Percentiles rank a stretch among this genome's conserved stretches.
These are phyloP conservation scores for Grammomys surdaster DNA, from an alignment of 2,113 vertebrate species.

Conservation along the genomic window DNA sequence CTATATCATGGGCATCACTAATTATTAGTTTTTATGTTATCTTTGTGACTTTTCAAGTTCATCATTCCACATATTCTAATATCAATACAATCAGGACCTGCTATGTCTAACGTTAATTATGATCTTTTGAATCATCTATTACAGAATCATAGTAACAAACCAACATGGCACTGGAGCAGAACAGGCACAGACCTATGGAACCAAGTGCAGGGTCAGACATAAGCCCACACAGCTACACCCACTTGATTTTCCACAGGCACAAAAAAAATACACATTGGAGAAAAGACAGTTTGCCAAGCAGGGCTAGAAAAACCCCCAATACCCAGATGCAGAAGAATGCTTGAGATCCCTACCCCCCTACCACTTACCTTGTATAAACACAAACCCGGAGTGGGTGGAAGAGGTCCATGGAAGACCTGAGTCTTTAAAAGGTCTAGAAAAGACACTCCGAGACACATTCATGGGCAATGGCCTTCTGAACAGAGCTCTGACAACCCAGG, in stretches of 20 bases:
- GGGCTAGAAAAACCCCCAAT: background rate
- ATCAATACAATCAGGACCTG: slow-evolving; percentile 26
- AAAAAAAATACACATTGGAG: background rate
- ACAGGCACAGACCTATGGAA: background rate
- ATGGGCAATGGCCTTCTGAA: background rate
- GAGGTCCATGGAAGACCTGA: background rate
- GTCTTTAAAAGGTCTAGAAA: background rate
- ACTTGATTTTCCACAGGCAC: background rate
- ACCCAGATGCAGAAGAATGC: background rate
- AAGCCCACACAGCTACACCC: background rate
- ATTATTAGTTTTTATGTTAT: slow-evolving; percentile 26
- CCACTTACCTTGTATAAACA: background rate
- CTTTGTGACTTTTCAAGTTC: background rate
- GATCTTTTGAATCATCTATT: background rate
- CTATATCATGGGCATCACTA: background rate
- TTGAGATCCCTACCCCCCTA: no score
- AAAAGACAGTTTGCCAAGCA: background rate
- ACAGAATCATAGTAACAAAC: background rate
- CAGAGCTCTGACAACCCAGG: background rate
- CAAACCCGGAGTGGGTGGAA: background rate
- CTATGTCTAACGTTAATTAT: background rate
- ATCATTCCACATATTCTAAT: background rate
- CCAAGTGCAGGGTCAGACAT: background rate
- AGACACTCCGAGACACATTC: background rate
- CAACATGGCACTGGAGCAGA: background rate